Evolutionary conservation across 1,140 invertebrate genomes (phyloP), one percentile per base, ranked within the genome.

Genomic region (Platyura marginata): DNA sequence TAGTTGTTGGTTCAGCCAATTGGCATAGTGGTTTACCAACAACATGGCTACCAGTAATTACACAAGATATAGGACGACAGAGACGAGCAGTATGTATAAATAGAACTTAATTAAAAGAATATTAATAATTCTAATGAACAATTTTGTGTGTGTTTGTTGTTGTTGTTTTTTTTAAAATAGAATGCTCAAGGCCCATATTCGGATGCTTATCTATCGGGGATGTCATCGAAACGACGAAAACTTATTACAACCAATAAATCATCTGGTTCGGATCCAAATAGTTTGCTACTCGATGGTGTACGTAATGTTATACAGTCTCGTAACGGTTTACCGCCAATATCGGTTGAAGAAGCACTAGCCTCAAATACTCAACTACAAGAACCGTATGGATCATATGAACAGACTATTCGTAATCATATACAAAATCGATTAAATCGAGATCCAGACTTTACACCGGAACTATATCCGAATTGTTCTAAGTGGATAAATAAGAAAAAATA

Each of bases 21-120:
- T 75, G 73, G 73, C 72, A 74, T 51, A 57, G 46, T 44, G 59
- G 62, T 46, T 62, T 74, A 21, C 67, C 70, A 16, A 53, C 62
- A 40, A 79, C 84, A 36, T 88, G 83, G 84, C 72, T 89, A 18
- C 82, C 84, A 3, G 76, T 85, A 40, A 85, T 89, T 40, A 71
- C 76, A 6, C 67, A 74, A 16, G 84, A 89, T 56, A 61, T 74
- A 20, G 68, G 77, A 46, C 64, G 71, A 34, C 79, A 82, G 49
- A 61, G 75, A 48, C 62, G 74, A 46, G 71, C 69, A 44, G 42
- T 32, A 39, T 22, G 1, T 0, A 25, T 9, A n/a, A 9, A 1
- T 39, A 25, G n/a, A n/a, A n/a, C n/a, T n/a, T n/a, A n/a, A n/a
- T n/a, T n/a, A n/a, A n/a, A n/a, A n/a, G n/a, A n/a, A n/a, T n/a